Evolutionary conservation across 2,113 vertebrate genomes (phyloP).

Genomic region (Muntiacus muntjak): DNA sequence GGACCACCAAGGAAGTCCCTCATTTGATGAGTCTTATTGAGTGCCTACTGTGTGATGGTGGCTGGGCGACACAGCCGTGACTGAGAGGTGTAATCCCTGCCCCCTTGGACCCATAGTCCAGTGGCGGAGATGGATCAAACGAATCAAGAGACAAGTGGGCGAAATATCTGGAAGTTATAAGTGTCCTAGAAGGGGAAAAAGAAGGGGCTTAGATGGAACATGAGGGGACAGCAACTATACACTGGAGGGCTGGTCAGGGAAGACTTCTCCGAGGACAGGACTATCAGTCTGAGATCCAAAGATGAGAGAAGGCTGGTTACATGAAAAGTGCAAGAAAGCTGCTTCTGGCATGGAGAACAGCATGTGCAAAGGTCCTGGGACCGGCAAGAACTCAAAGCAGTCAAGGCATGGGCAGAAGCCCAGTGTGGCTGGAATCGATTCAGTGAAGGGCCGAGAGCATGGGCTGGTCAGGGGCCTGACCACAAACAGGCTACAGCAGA

Average conservation of each 20-base stretch:
- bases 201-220: not conserved
- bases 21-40: not conserved
- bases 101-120: too few relatives aligned
- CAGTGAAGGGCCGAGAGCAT: not conserved
- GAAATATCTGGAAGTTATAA: not conserved
- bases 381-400: not conserved
- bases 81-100: not conserved
- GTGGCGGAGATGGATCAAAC: not conserved
- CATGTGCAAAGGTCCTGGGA: not conserved
- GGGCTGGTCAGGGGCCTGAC: not conserved
- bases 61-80: not conserved
- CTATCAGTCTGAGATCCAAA: not conserved
- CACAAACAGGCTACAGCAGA: not conserved
- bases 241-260: not conserved
- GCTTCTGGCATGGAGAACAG: not conserved
- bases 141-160: not conserved
- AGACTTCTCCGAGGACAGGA: not conserved
- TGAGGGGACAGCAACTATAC: not conserved
- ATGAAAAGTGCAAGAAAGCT: not conserved
- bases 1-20: too few relatives aligned
- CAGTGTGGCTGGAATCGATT: not conserved
- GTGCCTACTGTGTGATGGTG: not conserved
- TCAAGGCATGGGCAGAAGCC: not conserved
- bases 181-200: not conserved
- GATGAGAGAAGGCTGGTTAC: not conserved